Percentiles rank a stretch among this genome's conserved stretches.
phyloP scores from a whole-genome alignment of 2,113 vertebrate genomes.

The Hiodon tergisus region DNA sequence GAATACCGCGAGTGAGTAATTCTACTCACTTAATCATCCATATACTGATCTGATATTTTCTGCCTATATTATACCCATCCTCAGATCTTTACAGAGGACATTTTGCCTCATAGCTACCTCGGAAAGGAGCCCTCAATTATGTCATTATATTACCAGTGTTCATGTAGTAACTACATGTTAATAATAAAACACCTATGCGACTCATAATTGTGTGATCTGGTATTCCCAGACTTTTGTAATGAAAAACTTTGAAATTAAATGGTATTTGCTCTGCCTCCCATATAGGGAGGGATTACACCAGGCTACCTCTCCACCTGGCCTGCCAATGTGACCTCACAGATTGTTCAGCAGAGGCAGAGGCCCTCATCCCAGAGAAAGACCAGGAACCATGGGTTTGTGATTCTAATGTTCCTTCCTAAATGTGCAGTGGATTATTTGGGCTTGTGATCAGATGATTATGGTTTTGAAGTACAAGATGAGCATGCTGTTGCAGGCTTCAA shows the following conservation, averaged over 20 bases:
- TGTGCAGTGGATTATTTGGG: too few relatives aligned
- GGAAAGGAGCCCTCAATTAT: too few relatives aligned
- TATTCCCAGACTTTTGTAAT: background rate
- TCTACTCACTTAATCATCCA: too few relatives aligned
- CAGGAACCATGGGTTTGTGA: conserved; percentile 44
- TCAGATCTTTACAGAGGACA: too few relatives aligned
- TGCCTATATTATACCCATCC: too few relatives aligned
- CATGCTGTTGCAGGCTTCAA: too few relatives aligned
- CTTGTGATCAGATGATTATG: too few relatives aligned
- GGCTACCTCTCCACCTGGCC: conserved; percentile 57
- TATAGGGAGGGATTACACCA: conserved; percentile 23
- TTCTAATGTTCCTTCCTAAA: too few relatives aligned
- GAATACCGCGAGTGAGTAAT: background rate
- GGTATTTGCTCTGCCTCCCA: background rate
- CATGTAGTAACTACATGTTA: background rate
- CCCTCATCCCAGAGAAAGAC: conserved; percentile 29
- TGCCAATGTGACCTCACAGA: conserved; percentile 48
- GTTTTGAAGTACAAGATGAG: too few relatives aligned
- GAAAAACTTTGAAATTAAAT: background rate
- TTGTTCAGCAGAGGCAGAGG: conserved; percentile 44
- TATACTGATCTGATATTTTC: too few relatives aligned
- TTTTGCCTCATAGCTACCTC: background rate
- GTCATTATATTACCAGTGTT: too few relatives aligned
- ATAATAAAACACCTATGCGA: background rate
- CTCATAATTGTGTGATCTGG: background rate